Evolutionary conservation across 1,140 invertebrate genomes (phyloP), one percentile per base, ranked within the genome.

Genomic region (Zeugodacus cucurbitae): DNA sequence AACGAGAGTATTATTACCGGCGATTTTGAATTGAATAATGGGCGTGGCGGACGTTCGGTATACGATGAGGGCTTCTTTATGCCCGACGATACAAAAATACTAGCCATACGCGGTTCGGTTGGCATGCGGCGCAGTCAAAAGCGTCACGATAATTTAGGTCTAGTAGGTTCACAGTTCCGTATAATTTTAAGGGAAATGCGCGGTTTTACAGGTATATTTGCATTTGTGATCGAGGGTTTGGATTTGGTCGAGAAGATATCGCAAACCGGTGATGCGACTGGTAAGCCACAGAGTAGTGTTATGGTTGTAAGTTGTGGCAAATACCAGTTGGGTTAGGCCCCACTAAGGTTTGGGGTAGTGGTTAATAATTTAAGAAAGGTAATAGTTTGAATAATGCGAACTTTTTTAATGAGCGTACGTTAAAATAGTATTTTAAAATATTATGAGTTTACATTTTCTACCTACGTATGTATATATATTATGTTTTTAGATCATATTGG

Each of bases 101-200:
- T 96, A n/a, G 96, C 96, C 2, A 95, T 96, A 0, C 94, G 97
- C 17, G 97, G 97, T 14, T 96, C 96, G 1, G 96, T 97, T 1
- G 97, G 97, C 32, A 98, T 98, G 97, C 94, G 97, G 32, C 94
- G 97, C 7, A 97, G 96, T 70, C 97, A 97, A 90, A 97, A 96
- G 91, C 95, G 96, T 6, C 96, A 97, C 92, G 96, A 97, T 90
- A 97, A 96, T 90, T 92, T 96, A 59, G 96, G 97, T 48, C 95
- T 97, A 94, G 97, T 98, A 0, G 97, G 97, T 32, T 97, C 97
- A 58, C 97, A 97, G 91, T 97, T 97, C 93, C 96, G 97, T 70
- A 96, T 97, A 88, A 96, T 97, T 89, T 93, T 97, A 87, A 96
- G 96, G 89, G 96, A 97, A 90, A 97, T 97, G 96, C 95, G 96